Base-by-base conservation (phyloP, 2,797 vertebrate species). In the Sternarchorhynchus goeldii region DNA sequence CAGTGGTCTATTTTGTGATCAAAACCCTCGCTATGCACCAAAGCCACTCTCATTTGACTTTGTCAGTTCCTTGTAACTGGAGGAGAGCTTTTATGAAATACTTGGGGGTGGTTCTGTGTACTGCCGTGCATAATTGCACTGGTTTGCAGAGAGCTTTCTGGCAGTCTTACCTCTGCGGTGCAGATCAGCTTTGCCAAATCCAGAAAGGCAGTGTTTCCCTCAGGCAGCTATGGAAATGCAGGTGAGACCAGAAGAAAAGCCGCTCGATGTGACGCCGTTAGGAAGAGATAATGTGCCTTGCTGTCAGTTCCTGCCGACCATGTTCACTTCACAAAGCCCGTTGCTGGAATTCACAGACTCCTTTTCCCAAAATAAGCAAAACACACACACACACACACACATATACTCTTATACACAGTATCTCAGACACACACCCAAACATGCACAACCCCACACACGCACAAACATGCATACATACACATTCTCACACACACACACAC, bases 161-260 rank as follows among this genome's bases (percentile, higher is more conserved):
- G 34, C 69, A 41, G 57, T 68, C 76, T 71, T 56, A 77, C 77
- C 63, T 90, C 36, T 73, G 80, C 87, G 89, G 90, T 89, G 80
- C 89, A 88, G 85, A 92, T 89, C 92, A 94, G 92, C 92, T 95
- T 25, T 93, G 90, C 81, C 45, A 85, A 79, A 88, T 94, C 90
- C 86, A 87, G 86, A 83, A 90, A 92, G 93, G 90, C 93, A 90
- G 81, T 85, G 88, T 90, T 91, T 93, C 92, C 92, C 93, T 87
- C 91, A 88, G 89, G 91, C 81, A 89, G 77, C 85, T 84, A 86
- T 82, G 50, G 76, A 89, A 91, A 90, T 78, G 85, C 68, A 82
- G 87, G 91, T 85, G 81, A 90, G 86, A 92, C 91, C 91, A 89
- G 81, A 88, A 92, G 93, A 89, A 50, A 86, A 89, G 81, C 82